Evolutionary conservation across 2,888 invertebrate genomes (phyloP), one percentile per base, ranked within the genome.

Genomic region (Drosophila mulleri): DNA sequence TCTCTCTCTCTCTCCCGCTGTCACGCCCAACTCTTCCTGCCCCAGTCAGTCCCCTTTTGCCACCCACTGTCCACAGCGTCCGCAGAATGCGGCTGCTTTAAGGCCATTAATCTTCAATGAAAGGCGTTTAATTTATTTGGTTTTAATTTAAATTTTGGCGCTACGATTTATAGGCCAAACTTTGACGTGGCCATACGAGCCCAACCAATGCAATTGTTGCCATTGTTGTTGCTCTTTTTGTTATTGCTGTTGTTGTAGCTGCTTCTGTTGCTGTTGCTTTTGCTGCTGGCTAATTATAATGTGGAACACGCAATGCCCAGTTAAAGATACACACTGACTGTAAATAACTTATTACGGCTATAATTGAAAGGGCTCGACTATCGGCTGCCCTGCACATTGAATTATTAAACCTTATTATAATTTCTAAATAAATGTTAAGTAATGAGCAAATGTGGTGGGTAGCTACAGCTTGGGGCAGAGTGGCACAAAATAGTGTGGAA

Each of bases 41-140:
- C 44, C 23, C 16, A 8, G 7, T 14, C 16, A 26, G 1, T 16
- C 26, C 23, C 48, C 48, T 6, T 48, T 29, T 48, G 48, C 45
- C 54, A 26, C 23, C 29, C 54, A n/a, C 67, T 29, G 29, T 29
- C 23, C 45, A 37, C 62, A 68, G 67, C 61, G 57, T 66, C 35
- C 54, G 64, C 70, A 63, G 44, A 63, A 45, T 63, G 67, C 57
- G 66, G 65, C 79, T 71, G 84, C 83, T 86, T 90, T 78, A 69
- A 88, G 84, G 84, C 87, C 87, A 87, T 87, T 90, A 87, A 87
- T 87, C 87, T 90, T 88, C 83, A 86, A 89, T 80, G 89, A 86
- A 88, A 89, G 88, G 88, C 90, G 90, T 89, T 89, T 88, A 89
- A 87, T 87, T 89, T 89, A 87, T 87, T 89, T 86, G 86, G 79